Evolutionary conservation across 2,113 vertebrate species (phyloP), one percentile per base, ranked within the genome.

Genomic region (Chloebia gouldiae): DNA sequence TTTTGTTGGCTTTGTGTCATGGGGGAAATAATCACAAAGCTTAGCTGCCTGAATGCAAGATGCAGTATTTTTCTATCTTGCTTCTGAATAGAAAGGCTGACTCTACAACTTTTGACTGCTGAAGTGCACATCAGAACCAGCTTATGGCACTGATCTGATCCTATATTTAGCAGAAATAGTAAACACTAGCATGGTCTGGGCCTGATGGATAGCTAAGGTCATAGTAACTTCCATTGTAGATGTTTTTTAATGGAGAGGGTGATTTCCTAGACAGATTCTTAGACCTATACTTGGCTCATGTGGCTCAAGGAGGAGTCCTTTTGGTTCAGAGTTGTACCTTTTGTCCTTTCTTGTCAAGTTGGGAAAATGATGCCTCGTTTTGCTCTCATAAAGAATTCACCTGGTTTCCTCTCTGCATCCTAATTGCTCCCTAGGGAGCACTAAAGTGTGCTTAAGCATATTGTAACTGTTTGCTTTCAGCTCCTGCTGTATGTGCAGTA

Each of bases 371-470:
- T 69, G 86, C 82, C 84, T 84, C 3, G 6, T 92, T 96, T 94
- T 95, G 69, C 83, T 53, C 84, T 92, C 72, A 95, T 97, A 86
- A 93, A 94, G 88, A 93, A 96, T 97, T 97, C 96, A 96, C 94
- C 93, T 92, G 73, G 86, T 78, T 97, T 96, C 91, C 79, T 96
- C 88, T 77, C 72, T 94, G 90, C 96, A 90, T 97, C 87, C 84
- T 96, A 93, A 97, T 94, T 92, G 94, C 92, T 96, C 97, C 90
- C 96, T 21, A 6, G 96, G 53, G 97, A 96, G 90, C 69, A 33
- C 79, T 94, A 81, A 94, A 86, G 96, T 97, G 96, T 97, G 96
- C 92, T 97, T 97, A 96, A 94, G 95, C 97, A 97, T 97, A 97
- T 95, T 96, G 94, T 69, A 69, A 31, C 68, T 97, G 94, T 96